These are phyloP conservation scores for Axea sp. DNA, from an alignment of 2,888 invertebrate species.

Conservation along the genomic window DNA sequence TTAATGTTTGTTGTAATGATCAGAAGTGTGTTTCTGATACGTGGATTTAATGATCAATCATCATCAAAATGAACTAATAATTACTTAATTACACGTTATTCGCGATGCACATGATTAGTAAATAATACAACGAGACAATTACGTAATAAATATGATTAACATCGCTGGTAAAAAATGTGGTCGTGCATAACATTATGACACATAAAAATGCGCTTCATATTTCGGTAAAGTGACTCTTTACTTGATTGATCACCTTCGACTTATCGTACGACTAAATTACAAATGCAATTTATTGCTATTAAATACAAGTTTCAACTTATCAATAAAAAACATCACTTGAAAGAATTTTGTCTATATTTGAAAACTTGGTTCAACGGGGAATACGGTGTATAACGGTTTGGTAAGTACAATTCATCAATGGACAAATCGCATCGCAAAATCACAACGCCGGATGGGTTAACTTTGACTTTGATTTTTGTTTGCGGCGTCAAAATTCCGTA, in stretches of 20 bases:
- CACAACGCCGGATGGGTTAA: constrained; percentile 94
- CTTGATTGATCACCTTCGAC: constrained; percentile 24
- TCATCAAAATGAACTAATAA: too few species aligned
- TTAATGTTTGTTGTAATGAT: too few species aligned
- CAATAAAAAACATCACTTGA: constrained; percentile 67
- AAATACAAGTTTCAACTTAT: constrained; percentile 19
- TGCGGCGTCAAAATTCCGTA: constrained; percentile 91
- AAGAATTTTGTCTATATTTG: constrained; percentile 79
- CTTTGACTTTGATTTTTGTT: constrained; percentile 95
- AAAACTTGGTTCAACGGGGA: constrained; percentile 82
- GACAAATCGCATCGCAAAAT: constrained; percentile 90
- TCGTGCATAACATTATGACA: constrained; percentile 54
- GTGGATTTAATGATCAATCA: too few species aligned
- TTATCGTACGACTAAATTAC: constrained; percentile 17
- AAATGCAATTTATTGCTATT: constrained; percentile 32
- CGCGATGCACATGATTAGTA: not conserved
- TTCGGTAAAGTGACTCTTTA: constrained; percentile 45
- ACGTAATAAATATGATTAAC: constrained; percentile 16
- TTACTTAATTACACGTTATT: too few species aligned
- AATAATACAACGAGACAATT: not conserved
- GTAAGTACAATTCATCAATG: constrained; percentile 78
- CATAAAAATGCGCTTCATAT: constrained; percentile 56
- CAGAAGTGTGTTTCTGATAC: too few species aligned
- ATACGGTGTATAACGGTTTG: constrained; percentile 76
- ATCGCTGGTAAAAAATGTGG: constrained; percentile 35